Conservation (phyloP, 2,797 vertebrate genomes). For the Gymnopithys bicolor region DNA sequence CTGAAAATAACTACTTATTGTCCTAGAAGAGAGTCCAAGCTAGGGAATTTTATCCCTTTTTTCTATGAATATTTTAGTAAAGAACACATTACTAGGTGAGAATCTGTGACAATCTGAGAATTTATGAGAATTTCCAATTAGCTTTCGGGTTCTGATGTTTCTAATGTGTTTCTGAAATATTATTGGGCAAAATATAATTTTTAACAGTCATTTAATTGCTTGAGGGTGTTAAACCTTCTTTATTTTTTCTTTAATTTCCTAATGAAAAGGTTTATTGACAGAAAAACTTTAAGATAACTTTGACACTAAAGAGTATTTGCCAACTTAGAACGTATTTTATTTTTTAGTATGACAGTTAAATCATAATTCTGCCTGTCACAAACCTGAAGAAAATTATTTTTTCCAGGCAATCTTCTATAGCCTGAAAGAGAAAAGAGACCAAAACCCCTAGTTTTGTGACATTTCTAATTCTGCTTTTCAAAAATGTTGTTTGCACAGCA, state of each 20-base stretch:
- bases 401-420: background rate
- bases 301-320: background rate
- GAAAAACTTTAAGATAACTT: background rate
- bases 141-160: background rate
- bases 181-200: background rate
- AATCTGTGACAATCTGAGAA: too few species aligned
- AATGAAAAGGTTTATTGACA: background rate
- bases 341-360: background rate
- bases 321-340: background rate
- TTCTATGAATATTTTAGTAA: background rate
- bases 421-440: too few species aligned
- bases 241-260: background rate
- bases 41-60: background rate
- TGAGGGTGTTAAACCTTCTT: background rate
- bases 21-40: background rate
- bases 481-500: too few species aligned
- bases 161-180: background rate
- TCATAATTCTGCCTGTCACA: background rate
- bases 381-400: background rate
- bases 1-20: background rate
- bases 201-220: background rate
- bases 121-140: background rate
- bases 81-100: background rate
- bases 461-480: too few species aligned
- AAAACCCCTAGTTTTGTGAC: too few species aligned